Evolutionary conservation across 2,797 vertebrate species (phyloP).

Genomic region (Phrynocephalus forsythii): DNA sequence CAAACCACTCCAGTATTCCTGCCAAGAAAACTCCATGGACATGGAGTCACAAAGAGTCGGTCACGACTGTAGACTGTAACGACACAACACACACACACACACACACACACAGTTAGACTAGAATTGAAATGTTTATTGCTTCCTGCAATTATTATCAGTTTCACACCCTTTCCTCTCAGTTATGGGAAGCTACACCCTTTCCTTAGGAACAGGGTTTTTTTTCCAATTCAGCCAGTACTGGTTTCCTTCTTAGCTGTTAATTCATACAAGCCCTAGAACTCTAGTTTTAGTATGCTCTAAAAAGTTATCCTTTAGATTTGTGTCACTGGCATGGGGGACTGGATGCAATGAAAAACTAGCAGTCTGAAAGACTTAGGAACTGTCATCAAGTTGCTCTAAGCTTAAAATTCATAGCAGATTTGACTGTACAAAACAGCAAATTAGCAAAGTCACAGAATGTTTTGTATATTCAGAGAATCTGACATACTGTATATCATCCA

Average conservation of each 20-base stretch:
- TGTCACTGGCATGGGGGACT: neutral
- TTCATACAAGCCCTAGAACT: neutral
- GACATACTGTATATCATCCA: neutral
- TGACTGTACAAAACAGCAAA: neutral
- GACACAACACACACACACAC: no score
- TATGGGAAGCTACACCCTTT: conserved; percentile 54
- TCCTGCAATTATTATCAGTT: conserved; percentile 68
- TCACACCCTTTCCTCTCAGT: conserved; percentile 74
- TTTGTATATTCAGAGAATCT: conserved; percentile 10
- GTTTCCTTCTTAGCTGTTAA: conserved; percentile 53
- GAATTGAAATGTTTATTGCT: conserved; percentile 49
- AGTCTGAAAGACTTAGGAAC: neutral
- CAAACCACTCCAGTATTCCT: no score
- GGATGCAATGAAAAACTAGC: conserved; percentile 27
- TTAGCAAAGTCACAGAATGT: neutral
- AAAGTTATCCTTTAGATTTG: neutral
- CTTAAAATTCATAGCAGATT: neutral
- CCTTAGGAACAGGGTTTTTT: conserved; percentile 34
- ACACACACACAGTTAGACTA: neutral
- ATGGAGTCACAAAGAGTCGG: no score
- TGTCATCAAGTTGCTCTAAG: neutral
- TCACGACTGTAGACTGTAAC: no score
- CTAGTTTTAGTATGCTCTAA: neutral
- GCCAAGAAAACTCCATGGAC: no score
- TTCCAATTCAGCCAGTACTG: neutral